Evolutionary conservation across 2,888 invertebrate species (phyloP).

Genomic region (Epinotia ramella): DNA sequence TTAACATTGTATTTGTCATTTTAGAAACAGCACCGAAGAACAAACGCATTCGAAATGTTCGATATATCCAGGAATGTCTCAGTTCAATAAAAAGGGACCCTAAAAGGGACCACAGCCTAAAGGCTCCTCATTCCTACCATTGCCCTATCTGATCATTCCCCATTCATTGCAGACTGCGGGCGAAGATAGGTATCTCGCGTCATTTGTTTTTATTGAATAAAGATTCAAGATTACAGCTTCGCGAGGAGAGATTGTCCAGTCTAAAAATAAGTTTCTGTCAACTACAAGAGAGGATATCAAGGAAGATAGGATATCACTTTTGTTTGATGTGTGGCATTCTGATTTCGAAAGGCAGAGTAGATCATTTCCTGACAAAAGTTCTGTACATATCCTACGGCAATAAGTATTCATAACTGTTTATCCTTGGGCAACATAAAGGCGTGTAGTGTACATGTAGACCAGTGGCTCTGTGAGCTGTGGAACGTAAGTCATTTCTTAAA

Average conservation of each 20-base stretch:
- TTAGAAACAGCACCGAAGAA: background rate
- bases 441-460: too few species aligned
- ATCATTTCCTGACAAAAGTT: too few species aligned
- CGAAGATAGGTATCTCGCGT: conserved; percentile 5
- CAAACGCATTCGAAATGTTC: background rate
- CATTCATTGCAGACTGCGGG: conserved; percentile 15
- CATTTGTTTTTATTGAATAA: conserved; percentile 5
- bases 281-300: too few species aligned
- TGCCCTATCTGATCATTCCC: conserved; percentile 6
- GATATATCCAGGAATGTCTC: background rate
- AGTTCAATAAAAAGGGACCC: conserved; percentile 2
- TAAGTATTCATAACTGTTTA: too few species aligned
- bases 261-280: too few species aligned
- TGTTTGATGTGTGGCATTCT: too few species aligned
- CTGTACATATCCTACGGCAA: too few species aligned
- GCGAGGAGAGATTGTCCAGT: background rate
- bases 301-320: too few species aligned
- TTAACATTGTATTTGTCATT: background rate
- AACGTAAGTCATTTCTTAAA: too few species aligned
- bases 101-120: background rate
- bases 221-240: background rate
- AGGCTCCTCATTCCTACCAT: conserved; percentile 3
- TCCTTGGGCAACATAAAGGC: too few species aligned
- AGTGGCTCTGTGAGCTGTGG: too few species aligned
- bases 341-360: too few species aligned